Conservation (phyloP, 2,888 invertebrate species). For the Byasa hedistus region DNA sequence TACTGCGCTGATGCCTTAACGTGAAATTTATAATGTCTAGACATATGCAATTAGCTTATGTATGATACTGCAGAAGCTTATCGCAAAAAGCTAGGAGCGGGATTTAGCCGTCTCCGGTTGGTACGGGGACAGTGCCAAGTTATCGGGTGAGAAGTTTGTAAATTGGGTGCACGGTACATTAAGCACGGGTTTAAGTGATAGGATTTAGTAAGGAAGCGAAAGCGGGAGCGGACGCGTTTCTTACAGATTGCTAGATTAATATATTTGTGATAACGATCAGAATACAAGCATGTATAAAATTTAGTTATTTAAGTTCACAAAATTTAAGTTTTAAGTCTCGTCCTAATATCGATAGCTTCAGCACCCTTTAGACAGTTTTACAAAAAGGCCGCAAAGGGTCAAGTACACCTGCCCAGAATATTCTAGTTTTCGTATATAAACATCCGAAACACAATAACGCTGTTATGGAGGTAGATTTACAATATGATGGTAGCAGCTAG, state of each 20-base stretch:
- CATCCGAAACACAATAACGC: too few species aligned
- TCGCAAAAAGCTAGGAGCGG: constrained; percentile 21
- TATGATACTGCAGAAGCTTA: constrained; percentile 21
- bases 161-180: constrained; percentile 36
- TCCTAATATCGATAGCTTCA: too few species aligned
- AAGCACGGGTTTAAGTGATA: constrained; percentile 30
- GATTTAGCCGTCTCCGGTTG: constrained; percentile 9
- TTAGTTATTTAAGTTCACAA: background rate
- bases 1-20: constrained; percentile 1
- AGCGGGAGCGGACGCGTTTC: constrained; percentile 4
- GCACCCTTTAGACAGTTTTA: too few species aligned
- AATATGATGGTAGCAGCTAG: too few species aligned
- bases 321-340: background rate
- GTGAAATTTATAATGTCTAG: constrained; percentile 26
- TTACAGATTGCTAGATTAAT: background rate
- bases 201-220: constrained; percentile 6
- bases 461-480: too few species aligned
- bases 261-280: too few species aligned
- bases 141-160: constrained; percentile 30
- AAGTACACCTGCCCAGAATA: too few species aligned
- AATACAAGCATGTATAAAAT: too few species aligned
- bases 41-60: constrained; percentile 13
- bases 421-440: too few species aligned
- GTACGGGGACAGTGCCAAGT: constrained; percentile 24
- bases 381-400: too few species aligned